Evolutionary conservation across 2,797 vertebrate species (phyloP).

Genomic region (Hozukius guyotensis): DNA sequence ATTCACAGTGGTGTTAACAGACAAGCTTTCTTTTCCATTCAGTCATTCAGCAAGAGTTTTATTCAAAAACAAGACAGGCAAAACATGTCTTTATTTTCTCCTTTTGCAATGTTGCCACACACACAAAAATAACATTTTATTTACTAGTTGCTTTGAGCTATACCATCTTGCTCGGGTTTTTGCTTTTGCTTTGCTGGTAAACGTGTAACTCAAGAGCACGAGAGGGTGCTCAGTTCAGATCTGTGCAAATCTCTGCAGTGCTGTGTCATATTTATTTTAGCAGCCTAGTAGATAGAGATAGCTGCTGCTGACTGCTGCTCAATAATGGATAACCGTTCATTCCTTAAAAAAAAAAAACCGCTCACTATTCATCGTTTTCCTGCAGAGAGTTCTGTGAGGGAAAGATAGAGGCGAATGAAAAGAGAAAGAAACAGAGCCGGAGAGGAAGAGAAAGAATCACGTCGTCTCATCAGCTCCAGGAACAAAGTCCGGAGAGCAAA

Average conservation of each 20-base stretch:
- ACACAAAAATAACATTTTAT: neutral
- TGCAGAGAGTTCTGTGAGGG: slow-evolving; percentile 50
- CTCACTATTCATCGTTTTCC: slow-evolving; percentile 46
- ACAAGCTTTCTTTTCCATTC: neutral
- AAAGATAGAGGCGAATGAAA: slow-evolving; percentile 37
- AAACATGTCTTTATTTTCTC: neutral
- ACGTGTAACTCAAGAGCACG: slow-evolving; percentile 23
- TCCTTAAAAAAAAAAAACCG: slow-evolving; percentile 1
- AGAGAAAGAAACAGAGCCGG: slow-evolving; percentile 1
- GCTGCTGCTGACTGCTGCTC: slow-evolving; percentile 66
- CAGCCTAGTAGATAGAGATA: slow-evolving; percentile 65
- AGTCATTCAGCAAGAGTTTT: neutral
- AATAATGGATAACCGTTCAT: slow-evolving; percentile 74
- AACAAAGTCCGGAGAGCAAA: slow-evolving; percentile 49
- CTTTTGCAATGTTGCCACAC: slow-evolving; percentile 1
- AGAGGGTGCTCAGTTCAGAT: slow-evolving; percentile 54
- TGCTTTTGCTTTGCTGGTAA: slow-evolving; percentile 28
- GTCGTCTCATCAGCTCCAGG: slow-evolving; percentile 20
- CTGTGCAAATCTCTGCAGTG: slow-evolving; percentile 55
- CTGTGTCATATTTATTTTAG: slow-evolving; percentile 76
- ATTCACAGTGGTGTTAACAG: neutral
- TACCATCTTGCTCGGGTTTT: neutral
- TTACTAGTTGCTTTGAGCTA: slow-evolving; percentile 16
- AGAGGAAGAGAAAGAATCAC: slow-evolving; percentile 7
- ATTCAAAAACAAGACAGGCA: neutral